phyloP scores from a whole-genome alignment of 2,888 invertebrate species.

The Ceriagrion tenellum region DNA sequence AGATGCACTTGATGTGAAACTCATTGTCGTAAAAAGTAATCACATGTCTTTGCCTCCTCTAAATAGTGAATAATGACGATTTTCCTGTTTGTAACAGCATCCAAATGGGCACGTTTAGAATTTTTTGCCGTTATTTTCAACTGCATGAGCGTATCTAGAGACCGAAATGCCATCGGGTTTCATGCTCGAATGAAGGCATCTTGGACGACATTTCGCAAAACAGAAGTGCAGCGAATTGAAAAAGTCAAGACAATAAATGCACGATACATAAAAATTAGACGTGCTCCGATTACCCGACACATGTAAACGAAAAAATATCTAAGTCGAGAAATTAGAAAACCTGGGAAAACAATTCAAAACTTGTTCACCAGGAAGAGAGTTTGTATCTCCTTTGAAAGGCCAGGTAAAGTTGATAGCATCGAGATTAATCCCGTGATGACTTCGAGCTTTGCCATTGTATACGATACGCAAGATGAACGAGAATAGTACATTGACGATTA shows the following conservation, averaged over 20 bases:
- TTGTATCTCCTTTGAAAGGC: too few relatives aligned
- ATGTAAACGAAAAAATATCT: neutral
- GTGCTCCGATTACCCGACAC: neutral
- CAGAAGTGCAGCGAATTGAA: neutral
- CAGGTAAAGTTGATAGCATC: too few relatives aligned
- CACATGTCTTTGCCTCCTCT: neutral
- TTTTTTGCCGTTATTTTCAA: neutral
- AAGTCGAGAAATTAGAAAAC: neutral
- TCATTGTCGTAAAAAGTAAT: neutral
- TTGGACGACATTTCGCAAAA: neutral
- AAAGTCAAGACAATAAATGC: neutral
- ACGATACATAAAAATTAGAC: neutral
- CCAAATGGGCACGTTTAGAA: neutral
- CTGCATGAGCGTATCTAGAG: neutral
- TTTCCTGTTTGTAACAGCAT: neutral
- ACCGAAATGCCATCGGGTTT: neutral
- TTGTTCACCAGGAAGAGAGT: too few relatives aligned
- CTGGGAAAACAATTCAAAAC: neutral
- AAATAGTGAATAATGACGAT: neutral
- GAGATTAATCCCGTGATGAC: too few relatives aligned
- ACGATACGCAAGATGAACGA: too few relatives aligned
- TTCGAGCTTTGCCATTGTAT: too few relatives aligned
- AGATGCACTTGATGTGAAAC: neutral
- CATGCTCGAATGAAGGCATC: neutral
- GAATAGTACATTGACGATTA: too few relatives aligned